phyloP scores from a whole-genome alignment of 2,888 invertebrate genomes.

The Machimus atricapillus region DNA sequence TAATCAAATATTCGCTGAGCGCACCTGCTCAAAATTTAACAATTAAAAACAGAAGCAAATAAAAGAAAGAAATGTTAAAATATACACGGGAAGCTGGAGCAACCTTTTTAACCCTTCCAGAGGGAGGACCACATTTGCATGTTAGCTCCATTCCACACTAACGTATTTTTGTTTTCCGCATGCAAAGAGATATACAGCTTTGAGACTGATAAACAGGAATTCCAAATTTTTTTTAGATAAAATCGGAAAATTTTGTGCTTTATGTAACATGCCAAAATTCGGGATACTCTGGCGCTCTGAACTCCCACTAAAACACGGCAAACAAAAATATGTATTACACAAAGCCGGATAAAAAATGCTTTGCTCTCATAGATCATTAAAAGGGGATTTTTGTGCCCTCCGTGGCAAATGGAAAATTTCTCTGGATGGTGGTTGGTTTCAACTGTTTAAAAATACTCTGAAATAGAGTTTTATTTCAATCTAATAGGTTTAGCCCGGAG shows the following conservation, averaged over 20 bases:
- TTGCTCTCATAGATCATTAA: background rate
- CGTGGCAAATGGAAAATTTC: background rate
- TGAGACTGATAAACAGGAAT: background rate
- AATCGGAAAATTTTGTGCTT: background rate
- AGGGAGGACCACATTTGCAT: background rate
- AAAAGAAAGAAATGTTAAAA: background rate
- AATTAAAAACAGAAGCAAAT: background rate
- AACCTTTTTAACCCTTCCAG: background rate
- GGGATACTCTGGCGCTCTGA: background rate
- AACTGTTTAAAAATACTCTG: background rate
- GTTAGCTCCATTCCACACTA: background rate
- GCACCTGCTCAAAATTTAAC: background rate
- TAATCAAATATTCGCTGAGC: background rate
- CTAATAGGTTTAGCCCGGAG: background rate
- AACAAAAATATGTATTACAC: background rate
- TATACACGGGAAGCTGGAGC: background rate
- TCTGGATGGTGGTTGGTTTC: background rate
- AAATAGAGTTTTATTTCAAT: background rate
- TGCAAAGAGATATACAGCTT: background rate
- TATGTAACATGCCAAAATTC: background rate
- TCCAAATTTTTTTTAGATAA: background rate
- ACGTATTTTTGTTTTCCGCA: background rate
- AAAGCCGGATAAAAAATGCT: background rate
- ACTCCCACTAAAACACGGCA: background rate
- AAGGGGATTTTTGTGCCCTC: background rate